Percentiles rank a stretch among this genome's conserved stretches.
Conservation (phyloP, 2,113 vertebrate species). For the Turnix velox region DNA sequence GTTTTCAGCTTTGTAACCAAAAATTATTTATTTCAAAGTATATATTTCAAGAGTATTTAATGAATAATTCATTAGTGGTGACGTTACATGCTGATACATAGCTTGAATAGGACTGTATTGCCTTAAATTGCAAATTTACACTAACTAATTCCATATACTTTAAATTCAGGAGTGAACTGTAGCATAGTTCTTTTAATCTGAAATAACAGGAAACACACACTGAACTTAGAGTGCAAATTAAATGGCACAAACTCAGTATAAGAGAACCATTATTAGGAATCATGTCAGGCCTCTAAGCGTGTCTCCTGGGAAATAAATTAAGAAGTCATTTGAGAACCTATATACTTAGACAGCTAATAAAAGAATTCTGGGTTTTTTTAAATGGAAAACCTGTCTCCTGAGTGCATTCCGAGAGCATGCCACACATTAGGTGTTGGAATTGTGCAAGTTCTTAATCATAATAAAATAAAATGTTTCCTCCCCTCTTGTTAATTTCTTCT, state of each 20-base stretch:
- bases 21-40: too few relatives aligned
- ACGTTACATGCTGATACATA: neutral
- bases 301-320: neutral
- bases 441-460: neutral
- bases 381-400: neutral
- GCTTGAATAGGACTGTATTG: neutral
- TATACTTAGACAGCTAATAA: neutral
- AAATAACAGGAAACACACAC: neutral
- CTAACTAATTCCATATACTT: neutral
- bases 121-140: neutral
- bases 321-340: neutral
- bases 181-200: neutral
- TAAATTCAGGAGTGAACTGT: neutral
- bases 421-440: neutral
- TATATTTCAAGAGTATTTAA: neutral
- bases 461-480: neutral
- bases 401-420: neutral
- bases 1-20: neutral
- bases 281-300: neutral
- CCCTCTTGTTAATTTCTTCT: neutral
- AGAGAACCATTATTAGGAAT: neutral
- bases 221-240: neutral
- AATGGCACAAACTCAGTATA: neutral
- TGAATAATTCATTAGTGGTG: conserved; percentile 10
- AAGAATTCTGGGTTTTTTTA: neutral